These are phyloP conservation scores for Xylocampa areola DNA, from an alignment of 2,888 invertebrate genomes.

Conservation along the genomic window DNA sequence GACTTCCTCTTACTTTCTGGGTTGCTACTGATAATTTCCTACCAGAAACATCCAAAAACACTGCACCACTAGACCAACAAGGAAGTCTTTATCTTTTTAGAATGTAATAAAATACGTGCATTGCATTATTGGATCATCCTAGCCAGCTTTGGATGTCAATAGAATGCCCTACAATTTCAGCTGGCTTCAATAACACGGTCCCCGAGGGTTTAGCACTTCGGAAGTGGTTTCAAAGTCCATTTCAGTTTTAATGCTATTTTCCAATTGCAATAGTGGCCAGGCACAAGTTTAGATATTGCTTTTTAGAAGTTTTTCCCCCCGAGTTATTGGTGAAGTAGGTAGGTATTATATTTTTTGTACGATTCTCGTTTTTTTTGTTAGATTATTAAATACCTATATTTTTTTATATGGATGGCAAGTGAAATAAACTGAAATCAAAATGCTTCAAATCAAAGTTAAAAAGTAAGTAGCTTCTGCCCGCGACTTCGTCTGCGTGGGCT, in stretches of 20 bases:
- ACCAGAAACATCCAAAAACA: no score
- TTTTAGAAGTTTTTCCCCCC: constrained; percentile 54
- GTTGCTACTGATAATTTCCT: no score
- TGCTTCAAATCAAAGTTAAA: no score
- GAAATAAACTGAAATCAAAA: no score
- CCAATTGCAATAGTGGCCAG: constrained; percentile 66
- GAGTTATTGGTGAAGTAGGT: constrained; percentile 29
- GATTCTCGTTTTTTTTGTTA: neutral
- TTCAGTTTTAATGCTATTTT: constrained; percentile 76
- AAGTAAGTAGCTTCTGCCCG: no score
- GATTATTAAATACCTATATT: neutral
- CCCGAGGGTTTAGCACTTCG: constrained; percentile 53
- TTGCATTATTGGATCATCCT: no score
- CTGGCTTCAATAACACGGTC: constrained; percentile 35
- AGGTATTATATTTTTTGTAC: constrained; percentile 1
- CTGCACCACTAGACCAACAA: no score
- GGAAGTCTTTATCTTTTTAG: no score
- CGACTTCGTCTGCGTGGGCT: no score
- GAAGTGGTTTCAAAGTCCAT: constrained; percentile 68
- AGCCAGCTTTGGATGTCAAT: neutral
- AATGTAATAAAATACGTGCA: no score
- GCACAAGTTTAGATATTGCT: constrained; percentile 63
- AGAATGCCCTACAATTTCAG: constrained; percentile 31
- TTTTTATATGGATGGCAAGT: neutral
- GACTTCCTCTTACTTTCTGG: no score